Conservation (phyloP, 2,113 vertebrate species). For the Genyomyrus donnyi region DNA sequence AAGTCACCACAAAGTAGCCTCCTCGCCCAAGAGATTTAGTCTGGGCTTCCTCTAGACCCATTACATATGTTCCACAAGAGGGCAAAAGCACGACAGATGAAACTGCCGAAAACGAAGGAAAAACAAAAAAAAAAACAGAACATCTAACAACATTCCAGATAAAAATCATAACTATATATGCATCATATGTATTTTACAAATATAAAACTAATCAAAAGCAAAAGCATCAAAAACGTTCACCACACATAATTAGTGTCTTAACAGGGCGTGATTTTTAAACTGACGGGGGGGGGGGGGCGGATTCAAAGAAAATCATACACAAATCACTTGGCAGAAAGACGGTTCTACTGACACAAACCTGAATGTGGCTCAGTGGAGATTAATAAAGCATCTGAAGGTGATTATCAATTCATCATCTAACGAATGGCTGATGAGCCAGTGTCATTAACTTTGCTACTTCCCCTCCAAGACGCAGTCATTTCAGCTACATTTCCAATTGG, state of each 20-base stretch:
- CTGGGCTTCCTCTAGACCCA: neutral
- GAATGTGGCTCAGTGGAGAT: neutral
- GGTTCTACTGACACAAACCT: neutral
- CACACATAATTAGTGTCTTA: neutral
- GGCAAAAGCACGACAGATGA: neutral
- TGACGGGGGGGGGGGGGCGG: no score
- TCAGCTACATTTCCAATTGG: neutral
- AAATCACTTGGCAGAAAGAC: neutral
- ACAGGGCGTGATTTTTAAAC: neutral
- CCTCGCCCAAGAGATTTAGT: neutral
- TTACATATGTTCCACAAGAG: neutral
- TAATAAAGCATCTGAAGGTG: slow-evolving; percentile 8
- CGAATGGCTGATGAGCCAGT: neutral
- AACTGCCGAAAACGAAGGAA: neutral
- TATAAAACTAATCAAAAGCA: neutral
- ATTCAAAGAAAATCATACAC: slow-evolving; percentile 3
- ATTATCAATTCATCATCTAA: neutral
- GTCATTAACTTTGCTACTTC: neutral
- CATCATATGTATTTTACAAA: neutral
- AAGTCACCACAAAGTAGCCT: neutral
- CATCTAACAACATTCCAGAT: neutral
- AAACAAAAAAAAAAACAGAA: neutral
- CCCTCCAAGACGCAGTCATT: neutral
- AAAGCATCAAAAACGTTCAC: neutral
- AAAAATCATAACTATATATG: neutral